These are phyloP conservation scores for Holocentrus rufus DNA, from an alignment of 2,797 vertebrate species.

Conservation along the genomic window DNA sequence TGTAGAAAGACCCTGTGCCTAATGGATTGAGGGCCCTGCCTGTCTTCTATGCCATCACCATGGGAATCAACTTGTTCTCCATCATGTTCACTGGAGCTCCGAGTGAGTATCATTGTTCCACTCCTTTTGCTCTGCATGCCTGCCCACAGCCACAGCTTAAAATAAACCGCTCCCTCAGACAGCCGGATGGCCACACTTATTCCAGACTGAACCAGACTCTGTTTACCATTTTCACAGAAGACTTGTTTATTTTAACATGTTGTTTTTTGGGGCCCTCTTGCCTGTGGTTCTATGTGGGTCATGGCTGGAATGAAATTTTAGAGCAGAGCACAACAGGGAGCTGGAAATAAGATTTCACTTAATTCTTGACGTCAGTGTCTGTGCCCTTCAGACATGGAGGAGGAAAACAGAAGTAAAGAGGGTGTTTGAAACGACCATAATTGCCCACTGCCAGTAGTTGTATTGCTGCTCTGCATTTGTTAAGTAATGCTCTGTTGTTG, in stretches of 20 bases:
- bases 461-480: constrained; percentile 35
- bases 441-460: constrained; percentile 37
- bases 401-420: constrained; percentile 75
- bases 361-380: constrained; percentile 74
- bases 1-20: constrained; percentile 93
- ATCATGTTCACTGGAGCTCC: constrained; percentile 94
- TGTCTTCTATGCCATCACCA: constrained; percentile 92
- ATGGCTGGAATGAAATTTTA: constrained; percentile 73
- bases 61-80: constrained; percentile 96
- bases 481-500: constrained; percentile 47
- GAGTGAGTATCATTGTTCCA: constrained; percentile 86
- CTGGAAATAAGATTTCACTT: constrained; percentile 76
- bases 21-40: constrained; percentile 94
- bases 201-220: constrained; percentile 72
- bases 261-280: constrained; percentile 74
- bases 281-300: constrained; percentile 79
- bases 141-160: constrained; percentile 72
- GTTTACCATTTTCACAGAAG: constrained; percentile 76
- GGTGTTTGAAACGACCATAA: constrained; percentile 50
- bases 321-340: constrained; percentile 71
- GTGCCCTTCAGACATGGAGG: constrained; percentile 72
- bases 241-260: constrained; percentile 78
- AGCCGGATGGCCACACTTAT: constrained; percentile 73
- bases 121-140: constrained; percentile 68
- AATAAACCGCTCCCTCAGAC: constrained; percentile 77